phyloP scores from a whole-genome alignment of 64 coral and sea anemone species.

The Porites lutea region DNA sequence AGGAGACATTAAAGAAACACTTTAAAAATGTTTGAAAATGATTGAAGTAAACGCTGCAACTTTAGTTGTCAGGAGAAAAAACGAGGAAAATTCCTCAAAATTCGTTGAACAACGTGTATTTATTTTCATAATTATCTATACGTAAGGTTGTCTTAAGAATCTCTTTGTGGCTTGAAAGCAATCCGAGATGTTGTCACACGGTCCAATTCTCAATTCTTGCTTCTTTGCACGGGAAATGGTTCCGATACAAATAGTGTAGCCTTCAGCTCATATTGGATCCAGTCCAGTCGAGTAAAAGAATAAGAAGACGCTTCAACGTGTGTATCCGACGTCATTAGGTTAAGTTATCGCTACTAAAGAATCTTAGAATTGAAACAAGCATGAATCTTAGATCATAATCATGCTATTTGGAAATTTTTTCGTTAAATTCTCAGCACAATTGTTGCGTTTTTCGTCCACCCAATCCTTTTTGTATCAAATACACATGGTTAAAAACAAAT shows the following conservation, averaged over 20 bases:
- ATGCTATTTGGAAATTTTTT: neutral
- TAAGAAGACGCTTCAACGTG: neutral
- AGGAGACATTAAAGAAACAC: neutral
- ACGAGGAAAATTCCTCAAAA: neutral
- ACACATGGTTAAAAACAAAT: conserved; percentile 6
- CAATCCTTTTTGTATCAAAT: neutral
- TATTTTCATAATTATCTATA: neutral
- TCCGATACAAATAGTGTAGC: conserved; percentile 5
- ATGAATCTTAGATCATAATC: neutral
- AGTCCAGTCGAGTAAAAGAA: conserved; percentile 14
- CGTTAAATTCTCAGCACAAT: neutral
- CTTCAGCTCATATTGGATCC: neutral
- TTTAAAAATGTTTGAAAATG: neutral
- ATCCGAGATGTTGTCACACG: neutral
- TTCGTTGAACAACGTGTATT: neutral
- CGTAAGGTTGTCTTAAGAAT: neutral
- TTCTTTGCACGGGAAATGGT: neutral
- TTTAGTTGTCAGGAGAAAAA: conserved; percentile 10
- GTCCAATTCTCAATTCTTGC: neutral
- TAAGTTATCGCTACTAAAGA: neutral
- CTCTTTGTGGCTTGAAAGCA: neutral
- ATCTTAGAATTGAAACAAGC: conserved; percentile 2
- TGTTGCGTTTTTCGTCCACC: neutral
- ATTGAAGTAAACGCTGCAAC: conserved; percentile 5
- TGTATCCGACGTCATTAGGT: conserved; percentile 5